A percentile compares a stretch with the other conserved stretches of the same genome.
Evolutionary conservation across 2,113 vertebrate species (phyloP).

Genomic region (Agelaius tricolor): DNA sequence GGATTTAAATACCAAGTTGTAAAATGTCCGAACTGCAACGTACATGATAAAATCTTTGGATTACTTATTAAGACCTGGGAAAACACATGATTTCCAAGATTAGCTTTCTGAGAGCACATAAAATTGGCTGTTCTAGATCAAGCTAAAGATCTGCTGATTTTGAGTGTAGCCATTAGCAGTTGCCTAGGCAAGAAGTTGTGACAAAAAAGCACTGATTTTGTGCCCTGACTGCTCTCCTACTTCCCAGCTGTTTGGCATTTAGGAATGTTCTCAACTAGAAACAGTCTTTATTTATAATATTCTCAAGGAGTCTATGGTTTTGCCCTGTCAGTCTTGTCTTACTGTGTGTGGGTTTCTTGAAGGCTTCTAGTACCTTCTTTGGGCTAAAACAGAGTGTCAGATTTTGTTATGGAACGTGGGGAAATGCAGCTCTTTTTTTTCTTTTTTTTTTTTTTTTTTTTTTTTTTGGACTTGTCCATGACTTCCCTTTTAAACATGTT

Average conservation of each 20-base stretch:
- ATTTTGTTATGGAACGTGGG: background rate
- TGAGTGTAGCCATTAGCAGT: background rate
- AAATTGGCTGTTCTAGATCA: background rate
- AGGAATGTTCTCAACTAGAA: background rate
- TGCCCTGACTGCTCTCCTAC: background rate
- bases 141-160: background rate
- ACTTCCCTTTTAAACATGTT: background rate
- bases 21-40: background rate
- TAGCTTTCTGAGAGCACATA: background rate
- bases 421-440: background rate
- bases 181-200: background rate
- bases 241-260: background rate
- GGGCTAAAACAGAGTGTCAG: background rate
- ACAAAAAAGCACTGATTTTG: background rate
- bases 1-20: background rate
- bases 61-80: constrained; percentile 1
- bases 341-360: background rate
- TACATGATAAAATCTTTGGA: background rate
- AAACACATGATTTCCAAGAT: background rate
- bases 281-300: background rate
- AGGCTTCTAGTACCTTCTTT: background rate
- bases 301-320: background rate
- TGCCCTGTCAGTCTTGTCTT: background rate
- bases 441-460: background rate
- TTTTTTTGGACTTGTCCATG: background rate